phyloP scores from a whole-genome alignment of 2,888 invertebrate genomes.

The Exocentrus adspersus region DNA sequence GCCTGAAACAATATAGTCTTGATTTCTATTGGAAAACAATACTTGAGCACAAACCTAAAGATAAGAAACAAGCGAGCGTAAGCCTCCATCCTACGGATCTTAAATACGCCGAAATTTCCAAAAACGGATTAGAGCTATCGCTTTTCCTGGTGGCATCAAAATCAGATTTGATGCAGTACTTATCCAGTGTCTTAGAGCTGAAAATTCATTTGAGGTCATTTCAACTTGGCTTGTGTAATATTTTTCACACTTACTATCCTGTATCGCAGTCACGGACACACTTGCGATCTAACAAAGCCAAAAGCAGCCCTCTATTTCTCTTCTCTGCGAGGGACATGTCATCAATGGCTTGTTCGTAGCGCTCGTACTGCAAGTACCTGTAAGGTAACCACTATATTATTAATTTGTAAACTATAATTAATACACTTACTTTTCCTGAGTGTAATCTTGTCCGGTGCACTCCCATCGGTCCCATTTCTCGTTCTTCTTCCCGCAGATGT shows the following conservation, averaged over 20 bases:
- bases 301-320: conserved; percentile 21
- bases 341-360: too few relatives aligned
- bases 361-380: too few relatives aligned
- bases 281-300: neutral
- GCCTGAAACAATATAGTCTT: conserved; percentile 40
- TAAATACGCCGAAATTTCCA: conserved; percentile 18
- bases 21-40: too few relatives aligned
- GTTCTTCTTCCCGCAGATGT: conserved; percentile 48
- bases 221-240: too few relatives aligned
- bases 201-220: too few relatives aligned
- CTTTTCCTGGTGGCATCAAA: too few relatives aligned
- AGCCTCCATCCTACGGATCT: conserved; percentile 42
- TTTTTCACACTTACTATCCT: conserved; percentile 7
- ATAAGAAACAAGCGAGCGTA: conserved; percentile 40
- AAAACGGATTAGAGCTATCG: neutral
- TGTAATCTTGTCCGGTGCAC: conserved; percentile 47
- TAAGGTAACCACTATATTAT: too few relatives aligned
- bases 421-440: conserved; percentile 39
- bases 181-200: too few relatives aligned
- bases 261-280: neutral
- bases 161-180: too few relatives aligned
- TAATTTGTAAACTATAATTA: neutral
- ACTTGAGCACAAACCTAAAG: conserved; percentile 42
- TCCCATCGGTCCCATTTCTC: conserved; percentile 38
- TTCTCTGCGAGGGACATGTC: too few relatives aligned